phyloP scores from a whole-genome alignment of 1,140 invertebrate species.

The Ceratoteleas bidentatus region DNA sequence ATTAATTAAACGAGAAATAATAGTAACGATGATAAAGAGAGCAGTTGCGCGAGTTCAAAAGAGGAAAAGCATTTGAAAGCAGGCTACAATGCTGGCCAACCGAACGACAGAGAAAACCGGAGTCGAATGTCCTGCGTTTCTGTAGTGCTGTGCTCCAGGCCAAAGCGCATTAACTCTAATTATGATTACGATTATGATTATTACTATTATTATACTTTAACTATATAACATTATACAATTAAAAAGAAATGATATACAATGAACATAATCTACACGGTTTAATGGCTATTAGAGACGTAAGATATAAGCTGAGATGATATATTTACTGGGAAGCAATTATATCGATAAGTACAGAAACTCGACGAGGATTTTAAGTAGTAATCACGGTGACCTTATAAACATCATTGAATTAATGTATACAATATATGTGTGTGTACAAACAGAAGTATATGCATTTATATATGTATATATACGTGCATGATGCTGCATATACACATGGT shows the following conservation, averaged over 20 bases:
- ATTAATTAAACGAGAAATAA: background rate
- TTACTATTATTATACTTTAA: constrained; percentile 53
- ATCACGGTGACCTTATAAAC: constrained; percentile 62
- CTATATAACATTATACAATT: constrained; percentile 67
- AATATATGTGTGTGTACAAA: constrained; percentile 66
- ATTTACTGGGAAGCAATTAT: constrained; percentile 64
- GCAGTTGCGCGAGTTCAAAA: constrained; percentile 4
- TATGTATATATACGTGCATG: constrained; percentile 68
- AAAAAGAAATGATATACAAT: constrained; percentile 60
- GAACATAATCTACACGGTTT: constrained; percentile 67
- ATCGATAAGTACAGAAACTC: constrained; percentile 65
- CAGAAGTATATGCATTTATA: constrained; percentile 60
- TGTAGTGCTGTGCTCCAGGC: constrained; percentile 70
- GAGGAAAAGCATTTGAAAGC: background rate
- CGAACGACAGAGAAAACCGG: background rate
- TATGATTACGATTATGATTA: constrained; percentile 51
- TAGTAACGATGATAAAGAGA: constrained; percentile 17
- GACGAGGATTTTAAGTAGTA: constrained; percentile 59
- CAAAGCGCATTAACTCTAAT: constrained; percentile 78
- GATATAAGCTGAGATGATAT: constrained; percentile 58
- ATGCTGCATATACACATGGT: constrained; percentile 61
- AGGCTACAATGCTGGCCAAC: background rate
- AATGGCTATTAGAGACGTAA: constrained; percentile 62
- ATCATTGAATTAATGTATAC: constrained; percentile 54
- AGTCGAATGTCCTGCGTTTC: constrained; percentile 67